Conservation (phyloP, 2,113 vertebrate species). For the Bungarus multicinctus region DNA sequence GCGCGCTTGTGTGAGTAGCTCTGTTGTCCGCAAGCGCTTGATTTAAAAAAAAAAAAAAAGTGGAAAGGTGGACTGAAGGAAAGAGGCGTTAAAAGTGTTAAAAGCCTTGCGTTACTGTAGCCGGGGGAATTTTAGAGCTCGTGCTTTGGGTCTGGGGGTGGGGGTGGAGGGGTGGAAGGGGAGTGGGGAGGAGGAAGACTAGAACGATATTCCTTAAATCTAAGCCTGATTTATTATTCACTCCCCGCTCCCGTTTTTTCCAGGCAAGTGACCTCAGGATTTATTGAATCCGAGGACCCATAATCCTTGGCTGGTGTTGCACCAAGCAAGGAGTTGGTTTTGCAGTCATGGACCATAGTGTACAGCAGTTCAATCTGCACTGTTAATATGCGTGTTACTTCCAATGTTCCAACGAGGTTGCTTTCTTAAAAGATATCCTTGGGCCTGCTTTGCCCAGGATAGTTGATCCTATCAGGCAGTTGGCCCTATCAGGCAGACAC, state of each 20-base stretch:
- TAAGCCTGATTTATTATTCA: not conserved
- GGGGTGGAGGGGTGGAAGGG: too few relatives aligned
- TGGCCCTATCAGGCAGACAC: not conserved
- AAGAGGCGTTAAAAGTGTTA: not conserved
- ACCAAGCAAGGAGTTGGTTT: not conserved
- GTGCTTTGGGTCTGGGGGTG: not conserved
- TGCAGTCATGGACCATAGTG: not conserved
- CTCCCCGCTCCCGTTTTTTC: not conserved
- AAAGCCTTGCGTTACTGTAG: not conserved
- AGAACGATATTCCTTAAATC: not conserved
- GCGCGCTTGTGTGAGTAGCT: not conserved
- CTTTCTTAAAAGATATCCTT: not conserved
- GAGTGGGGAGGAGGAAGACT: not conserved
- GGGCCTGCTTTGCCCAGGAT: not conserved
- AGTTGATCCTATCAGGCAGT: not conserved
- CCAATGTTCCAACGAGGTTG: not conserved
- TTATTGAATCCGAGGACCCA: not conserved
- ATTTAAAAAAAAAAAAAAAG: too few relatives aligned
- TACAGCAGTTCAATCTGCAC: not conserved
- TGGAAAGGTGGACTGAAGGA: not conserved
- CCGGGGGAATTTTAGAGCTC: not conserved
- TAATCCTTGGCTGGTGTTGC: not conserved
- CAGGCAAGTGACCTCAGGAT: not conserved
- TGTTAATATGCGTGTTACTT: not conserved
- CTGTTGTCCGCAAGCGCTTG: too few relatives aligned